Percentiles rank a stretch among this genome's conserved stretches.
Evolutionary conservation across 2,113 vertebrate genomes (phyloP).

Genomic region (Chaetodon auriga): DNA sequence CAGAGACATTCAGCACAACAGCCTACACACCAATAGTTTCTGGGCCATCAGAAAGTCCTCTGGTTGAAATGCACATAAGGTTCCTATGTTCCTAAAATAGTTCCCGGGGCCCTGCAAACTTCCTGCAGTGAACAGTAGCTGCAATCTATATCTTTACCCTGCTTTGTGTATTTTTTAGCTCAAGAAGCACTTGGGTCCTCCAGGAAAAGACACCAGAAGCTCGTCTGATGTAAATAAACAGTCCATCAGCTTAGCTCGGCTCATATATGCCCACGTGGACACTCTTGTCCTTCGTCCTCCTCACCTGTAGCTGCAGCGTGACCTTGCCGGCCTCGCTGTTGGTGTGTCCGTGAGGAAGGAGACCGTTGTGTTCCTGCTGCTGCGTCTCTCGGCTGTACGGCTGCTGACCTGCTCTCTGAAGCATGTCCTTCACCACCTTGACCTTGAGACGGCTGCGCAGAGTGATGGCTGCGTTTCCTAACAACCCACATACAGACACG

Average conservation of each 20-base stretch:
- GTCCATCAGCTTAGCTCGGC: neutral
- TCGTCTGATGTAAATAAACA: neutral
- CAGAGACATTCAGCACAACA: neutral
- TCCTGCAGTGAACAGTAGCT: neutral
- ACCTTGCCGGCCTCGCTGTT: constrained; percentile 82
- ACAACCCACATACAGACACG: neutral
- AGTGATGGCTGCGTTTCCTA: constrained; percentile 87
- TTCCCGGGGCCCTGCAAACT: neutral
- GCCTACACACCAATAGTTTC: neutral
- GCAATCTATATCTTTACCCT: neutral
- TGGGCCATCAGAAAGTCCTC: neutral
- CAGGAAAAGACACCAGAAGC: neutral
- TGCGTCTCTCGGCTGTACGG: constrained; percentile 33
- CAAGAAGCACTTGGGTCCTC: too few relatives aligned
- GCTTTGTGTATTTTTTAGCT: neutral
- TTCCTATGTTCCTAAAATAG: too few relatives aligned
- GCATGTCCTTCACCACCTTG: constrained; percentile 86
- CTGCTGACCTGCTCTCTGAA: constrained; percentile 70
- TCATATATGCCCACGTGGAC: neutral
- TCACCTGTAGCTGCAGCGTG: constrained; percentile 86
- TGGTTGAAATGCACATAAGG: neutral
- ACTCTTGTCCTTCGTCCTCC: neutral
- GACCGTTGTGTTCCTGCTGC: constrained; percentile 77
- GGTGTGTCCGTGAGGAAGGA: constrained; percentile 73
- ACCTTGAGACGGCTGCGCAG: constrained; percentile 87